These are phyloP conservation scores for Autographa pulchrina DNA, from an alignment of 2,888 invertebrate genomes.

Conservation along the genomic window DNA sequence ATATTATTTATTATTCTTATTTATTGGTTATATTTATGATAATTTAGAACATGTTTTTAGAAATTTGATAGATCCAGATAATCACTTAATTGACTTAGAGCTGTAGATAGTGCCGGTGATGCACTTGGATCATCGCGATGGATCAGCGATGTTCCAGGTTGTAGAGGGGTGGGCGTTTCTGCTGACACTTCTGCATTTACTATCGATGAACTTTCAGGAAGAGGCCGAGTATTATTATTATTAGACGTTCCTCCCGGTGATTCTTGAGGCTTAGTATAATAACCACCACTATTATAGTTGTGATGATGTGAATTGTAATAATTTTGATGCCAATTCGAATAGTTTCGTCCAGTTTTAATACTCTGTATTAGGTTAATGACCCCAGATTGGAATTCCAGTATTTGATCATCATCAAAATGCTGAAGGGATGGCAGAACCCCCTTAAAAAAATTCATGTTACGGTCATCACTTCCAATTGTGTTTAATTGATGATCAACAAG, in stretches of 20 bases:
- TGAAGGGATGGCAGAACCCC: no score
- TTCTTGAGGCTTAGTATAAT: constrained; percentile 27
- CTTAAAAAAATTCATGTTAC: no score
- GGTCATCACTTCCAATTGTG: constrained; percentile 22
- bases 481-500: constrained; percentile 22
- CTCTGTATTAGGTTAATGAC: constrained; percentile 38
- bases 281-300: constrained; percentile 23
- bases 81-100: constrained; percentile 26
- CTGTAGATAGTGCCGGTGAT: constrained; percentile 19
- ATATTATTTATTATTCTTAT: constrained; percentile 5
- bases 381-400: constrained; percentile 36
- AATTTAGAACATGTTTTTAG: constrained; percentile 17
- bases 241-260: constrained; percentile 24
- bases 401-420: constrained; percentile 35
- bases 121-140: constrained; percentile 24
- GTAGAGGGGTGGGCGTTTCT: constrained; percentile 23
- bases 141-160: constrained; percentile 27
- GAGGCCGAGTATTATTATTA: constrained; percentile 25
- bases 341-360: constrained; percentile 33
- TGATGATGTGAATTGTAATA: constrained; percentile 24
- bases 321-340: constrained; percentile 28
- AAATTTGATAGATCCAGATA: constrained; percentile 28
- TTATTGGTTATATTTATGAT: constrained; percentile 1
- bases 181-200: constrained; percentile 21
- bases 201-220: constrained; percentile 26